Conservation (phyloP, 2,113 vertebrate species). For the Sander lucioperca region DNA sequence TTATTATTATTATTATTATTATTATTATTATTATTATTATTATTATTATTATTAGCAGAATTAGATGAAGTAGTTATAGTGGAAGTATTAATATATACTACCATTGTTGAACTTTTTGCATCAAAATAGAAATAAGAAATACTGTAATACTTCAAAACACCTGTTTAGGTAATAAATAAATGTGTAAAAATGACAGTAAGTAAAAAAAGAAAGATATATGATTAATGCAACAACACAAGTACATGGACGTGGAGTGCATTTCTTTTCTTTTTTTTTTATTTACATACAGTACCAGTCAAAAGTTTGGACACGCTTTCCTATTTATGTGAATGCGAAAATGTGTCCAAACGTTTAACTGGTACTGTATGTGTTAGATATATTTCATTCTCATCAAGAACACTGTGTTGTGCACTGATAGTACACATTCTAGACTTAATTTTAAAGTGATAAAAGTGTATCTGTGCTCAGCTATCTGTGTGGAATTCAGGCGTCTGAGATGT, state of each 20-base stretch:
- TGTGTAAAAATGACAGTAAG: background rate
- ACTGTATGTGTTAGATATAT: background rate
- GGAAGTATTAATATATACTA: no score
- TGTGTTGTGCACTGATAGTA: background rate
- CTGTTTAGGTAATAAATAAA: background rate
- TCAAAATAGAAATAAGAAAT: background rate
- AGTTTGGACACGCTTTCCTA: no score
- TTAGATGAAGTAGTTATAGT: no score
- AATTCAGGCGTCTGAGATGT: conserved; percentile 34
- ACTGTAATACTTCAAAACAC: background rate
- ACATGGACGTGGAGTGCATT: background rate
- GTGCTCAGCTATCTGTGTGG: background rate
- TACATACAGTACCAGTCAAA: no score
- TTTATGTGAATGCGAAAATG: no score
- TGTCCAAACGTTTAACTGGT: background rate
- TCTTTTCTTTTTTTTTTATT: background rate
- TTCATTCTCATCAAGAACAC: background rate
- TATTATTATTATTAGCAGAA: background rate
- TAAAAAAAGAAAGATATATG: background rate
- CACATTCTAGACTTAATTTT: background rate
- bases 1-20: background rate
- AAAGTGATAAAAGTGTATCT: background rate
- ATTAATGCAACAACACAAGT: background rate
- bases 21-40: background rate
- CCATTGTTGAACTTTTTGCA: background rate